phyloP scores from a whole-genome alignment of 2,797 vertebrate genomes.

The Peromyscus nudipes region DNA sequence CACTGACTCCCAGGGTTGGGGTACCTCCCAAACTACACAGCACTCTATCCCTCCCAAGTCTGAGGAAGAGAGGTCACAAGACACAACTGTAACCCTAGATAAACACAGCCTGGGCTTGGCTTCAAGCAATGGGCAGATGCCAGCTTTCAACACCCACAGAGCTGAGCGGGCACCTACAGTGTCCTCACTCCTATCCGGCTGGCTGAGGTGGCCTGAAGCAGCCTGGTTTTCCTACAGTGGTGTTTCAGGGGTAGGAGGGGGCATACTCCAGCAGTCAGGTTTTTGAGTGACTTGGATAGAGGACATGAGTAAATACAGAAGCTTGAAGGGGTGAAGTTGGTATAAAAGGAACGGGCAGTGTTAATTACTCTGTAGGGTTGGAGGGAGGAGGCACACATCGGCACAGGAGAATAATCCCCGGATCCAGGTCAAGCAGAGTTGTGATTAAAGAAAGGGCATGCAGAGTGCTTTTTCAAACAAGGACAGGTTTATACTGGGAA shows the following conservation, averaged over 20 bases:
- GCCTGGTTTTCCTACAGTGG: too few relatives aligned
- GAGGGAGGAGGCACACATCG: constrained; percentile 68
- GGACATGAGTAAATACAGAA: constrained; percentile 41
- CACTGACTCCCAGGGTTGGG: background rate
- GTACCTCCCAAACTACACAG: too few relatives aligned
- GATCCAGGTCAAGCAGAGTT: constrained; percentile 74
- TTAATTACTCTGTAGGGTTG: constrained; percentile 69
- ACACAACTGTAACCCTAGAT: background rate
- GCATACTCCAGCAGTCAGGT: background rate
- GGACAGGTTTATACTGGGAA: constrained; percentile 54
- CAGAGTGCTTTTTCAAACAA: constrained; percentile 74
- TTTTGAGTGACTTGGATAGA: background rate
- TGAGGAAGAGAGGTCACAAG: background rate
- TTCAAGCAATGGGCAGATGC: background rate
- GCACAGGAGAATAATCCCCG: constrained; percentile 57
- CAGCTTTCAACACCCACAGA: background rate
- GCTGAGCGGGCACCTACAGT: background rate
- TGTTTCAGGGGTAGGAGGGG: background rate
- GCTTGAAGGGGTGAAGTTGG: background rate
- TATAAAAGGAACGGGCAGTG: background rate
- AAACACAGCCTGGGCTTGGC: background rate
- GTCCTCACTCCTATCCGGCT: too few relatives aligned
- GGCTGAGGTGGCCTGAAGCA: background rate
- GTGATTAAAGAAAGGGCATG: constrained; percentile 78
- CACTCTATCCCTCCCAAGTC: background rate